Base-by-base conservation (phyloP, 2,113 vertebrate genomes). In the Nesospiza acunhae region DNA sequence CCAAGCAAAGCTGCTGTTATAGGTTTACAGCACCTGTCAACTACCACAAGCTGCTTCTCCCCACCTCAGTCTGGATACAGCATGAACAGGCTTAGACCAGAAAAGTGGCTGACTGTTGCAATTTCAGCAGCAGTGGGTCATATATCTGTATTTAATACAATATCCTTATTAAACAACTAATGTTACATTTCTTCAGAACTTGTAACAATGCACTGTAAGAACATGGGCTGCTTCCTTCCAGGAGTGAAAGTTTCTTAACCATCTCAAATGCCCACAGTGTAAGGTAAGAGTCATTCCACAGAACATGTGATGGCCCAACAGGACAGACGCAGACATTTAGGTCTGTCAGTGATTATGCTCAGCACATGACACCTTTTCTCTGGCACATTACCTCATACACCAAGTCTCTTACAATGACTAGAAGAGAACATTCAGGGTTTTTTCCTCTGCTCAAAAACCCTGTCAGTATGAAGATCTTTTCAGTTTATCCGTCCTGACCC, bases 211-310 rank as follows among this genome's bases (percentile, higher is more conserved):
- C 31, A 17, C 7, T 62, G 6, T 31, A 59, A 58, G 44, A 91
- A 41, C 17, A 69, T 0, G 2, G 14, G 41, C 56, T 62, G 8
- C 31, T 62, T 53, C 3, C 0, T 58, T 46, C 7, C 28, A 70
- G 46, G 64, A 26, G 18, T 24, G 4, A 59, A 13, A 63, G 42
- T 24, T 66, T 33, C 42, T 30, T 41, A 30, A 53, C 7, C 15
- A 42, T 30, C 13, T 18, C 10, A 20, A 68, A 55, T 24, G 60
- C 8, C 37, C 8, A 21, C 27, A 86, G 24, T 0, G 1, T 10
- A 49, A 73, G 16, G 17, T 7, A 4, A 22, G 24, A 1, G 0
- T 18, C 68, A 63, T 44, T 20, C 35, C 49, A 41, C 35, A 72
- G 35, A 82, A 50, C 42, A 59, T 26, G 35, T 56, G 49, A 75